A percentile compares a stretch with the other conserved stretches of the same genome.
Conservation (phyloP, 2,888 invertebrate genomes). For the Habrosyne pyritoides region DNA sequence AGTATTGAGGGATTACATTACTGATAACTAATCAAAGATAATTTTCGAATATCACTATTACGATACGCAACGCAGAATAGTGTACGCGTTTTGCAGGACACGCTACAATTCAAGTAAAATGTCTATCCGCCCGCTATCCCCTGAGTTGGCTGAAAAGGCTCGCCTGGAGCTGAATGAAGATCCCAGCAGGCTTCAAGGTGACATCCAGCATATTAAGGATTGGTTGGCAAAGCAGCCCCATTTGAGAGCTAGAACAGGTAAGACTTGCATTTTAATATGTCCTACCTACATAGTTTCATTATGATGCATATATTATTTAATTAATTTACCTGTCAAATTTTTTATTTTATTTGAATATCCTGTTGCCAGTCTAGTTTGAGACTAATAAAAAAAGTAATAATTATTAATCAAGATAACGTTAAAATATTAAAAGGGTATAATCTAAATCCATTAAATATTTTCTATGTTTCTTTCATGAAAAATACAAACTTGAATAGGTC, state of each 20-base stretch:
- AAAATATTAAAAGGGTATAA: not conserved
- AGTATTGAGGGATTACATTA: slow-evolving; percentile 16
- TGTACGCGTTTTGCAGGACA: slow-evolving; percentile 7
- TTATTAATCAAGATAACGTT: not conserved
- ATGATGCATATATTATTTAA: too few species aligned
- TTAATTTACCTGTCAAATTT: too few species aligned
- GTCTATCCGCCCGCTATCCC: slow-evolving; percentile 52
- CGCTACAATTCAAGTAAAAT: slow-evolving; percentile 30
- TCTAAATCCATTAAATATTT: not conserved
- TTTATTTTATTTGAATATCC: too few species aligned
- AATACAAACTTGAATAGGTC: not conserved
- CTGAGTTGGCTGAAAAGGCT: slow-evolving; percentile 69
- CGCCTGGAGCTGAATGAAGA: slow-evolving; percentile 80
- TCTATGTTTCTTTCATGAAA: too few species aligned
- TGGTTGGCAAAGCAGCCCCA: slow-evolving; percentile 84
- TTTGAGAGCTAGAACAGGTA: slow-evolving; percentile 63
- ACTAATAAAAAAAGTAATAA: too few species aligned
- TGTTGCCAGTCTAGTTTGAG: too few species aligned
- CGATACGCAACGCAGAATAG: slow-evolving; percentile 21
- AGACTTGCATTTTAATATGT: too few species aligned
- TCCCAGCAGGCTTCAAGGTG: slow-evolving; percentile 67
- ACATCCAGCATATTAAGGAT: slow-evolving; percentile 77
- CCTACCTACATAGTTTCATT: too few species aligned
- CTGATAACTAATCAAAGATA: slow-evolving; percentile 40
- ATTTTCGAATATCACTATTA: slow-evolving; percentile 23